Evolutionary conservation across 2,888 invertebrate species (phyloP).

Genomic region (Hymenopus coronatus): DNA sequence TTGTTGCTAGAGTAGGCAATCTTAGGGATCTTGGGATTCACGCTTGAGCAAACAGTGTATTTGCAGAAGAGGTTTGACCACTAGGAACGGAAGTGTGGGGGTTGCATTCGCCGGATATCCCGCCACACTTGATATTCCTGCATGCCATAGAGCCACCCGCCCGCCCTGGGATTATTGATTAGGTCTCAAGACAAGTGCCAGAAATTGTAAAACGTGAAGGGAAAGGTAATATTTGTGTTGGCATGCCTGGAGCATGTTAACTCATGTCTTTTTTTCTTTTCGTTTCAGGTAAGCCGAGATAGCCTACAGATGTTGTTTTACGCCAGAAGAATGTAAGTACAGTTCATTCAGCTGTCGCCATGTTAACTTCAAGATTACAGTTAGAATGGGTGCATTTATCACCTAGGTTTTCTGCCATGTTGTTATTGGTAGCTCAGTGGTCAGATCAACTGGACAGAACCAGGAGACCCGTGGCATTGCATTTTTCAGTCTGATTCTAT

Average conservation of each 20-base stretch:
- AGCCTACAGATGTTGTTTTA: too few relatives aligned
- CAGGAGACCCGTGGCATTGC: too few relatives aligned
- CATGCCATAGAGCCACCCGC: neutral
- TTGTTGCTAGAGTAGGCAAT: too few relatives aligned
- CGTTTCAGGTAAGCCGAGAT: neutral
- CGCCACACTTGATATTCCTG: neutral
- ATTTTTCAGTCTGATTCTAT: too few relatives aligned
- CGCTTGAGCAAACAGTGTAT: neutral
- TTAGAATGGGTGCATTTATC: too few relatives aligned
- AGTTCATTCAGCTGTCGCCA: too few relatives aligned
- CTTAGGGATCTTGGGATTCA: neutral
- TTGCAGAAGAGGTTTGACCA: neutral
- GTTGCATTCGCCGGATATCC: neutral
- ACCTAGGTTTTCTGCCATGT: too few relatives aligned
- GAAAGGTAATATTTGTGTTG: neutral
- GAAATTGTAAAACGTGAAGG: neutral
- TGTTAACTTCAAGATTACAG: too few relatives aligned
- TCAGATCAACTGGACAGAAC: too few relatives aligned
- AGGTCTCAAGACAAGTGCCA: neutral
- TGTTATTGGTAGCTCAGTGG: too few relatives aligned
- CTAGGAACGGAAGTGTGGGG: neutral
- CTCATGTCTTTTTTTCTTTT: neutral
- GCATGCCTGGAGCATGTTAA: neutral
- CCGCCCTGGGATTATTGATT: neutral
- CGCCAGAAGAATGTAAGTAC: too few relatives aligned